Evolutionary conservation across 2,888 invertebrate genomes (phyloP).

Genomic region (Melinopterus prodromus): DNA sequence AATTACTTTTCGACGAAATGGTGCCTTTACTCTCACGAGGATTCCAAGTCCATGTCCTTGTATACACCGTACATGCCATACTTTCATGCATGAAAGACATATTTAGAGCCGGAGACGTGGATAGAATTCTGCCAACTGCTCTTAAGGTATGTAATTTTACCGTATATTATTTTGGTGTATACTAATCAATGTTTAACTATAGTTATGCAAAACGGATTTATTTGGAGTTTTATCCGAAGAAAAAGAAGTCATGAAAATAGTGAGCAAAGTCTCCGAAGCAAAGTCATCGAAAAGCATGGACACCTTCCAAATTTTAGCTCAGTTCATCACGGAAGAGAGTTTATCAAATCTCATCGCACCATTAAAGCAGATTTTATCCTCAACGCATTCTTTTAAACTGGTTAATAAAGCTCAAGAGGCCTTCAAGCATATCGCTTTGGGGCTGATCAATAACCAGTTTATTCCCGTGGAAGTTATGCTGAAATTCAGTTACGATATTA

Average conservation of each 20-base stretch:
- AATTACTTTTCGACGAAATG: conserved; percentile 81
- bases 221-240: conserved; percentile 91
- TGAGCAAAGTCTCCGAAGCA: conserved; percentile 82
- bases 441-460: conserved; percentile 83
- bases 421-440: conserved; percentile 79
- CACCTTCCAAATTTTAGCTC: conserved; percentile 82
- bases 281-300: conserved; percentile 87
- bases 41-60: conserved; percentile 93
- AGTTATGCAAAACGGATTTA: conserved; percentile 85
- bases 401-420: conserved; percentile 83
- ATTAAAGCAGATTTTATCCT: conserved; percentile 80
- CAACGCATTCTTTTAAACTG: conserved; percentile 81
- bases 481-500: conserved; percentile 81
- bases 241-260: conserved; percentile 88
- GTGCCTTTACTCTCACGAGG: conserved; percentile 83
- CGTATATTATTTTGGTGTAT: conserved; percentile 33
- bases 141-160: conserved; percentile 65
- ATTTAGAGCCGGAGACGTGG: conserved; percentile 82
- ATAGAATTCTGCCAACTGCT: conserved; percentile 78
- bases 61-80: conserved; percentile 87
- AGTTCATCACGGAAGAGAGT: conserved; percentile 79
- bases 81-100: conserved; percentile 74
- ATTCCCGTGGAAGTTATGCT: conserved; percentile 77
- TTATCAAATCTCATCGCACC: conserved; percentile 81
- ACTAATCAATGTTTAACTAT: conserved; percentile 40